Evolutionary conservation across 2,113 vertebrate genomes (phyloP).

Genomic region (Sinocyclocheilus anshuiensis): DNA sequence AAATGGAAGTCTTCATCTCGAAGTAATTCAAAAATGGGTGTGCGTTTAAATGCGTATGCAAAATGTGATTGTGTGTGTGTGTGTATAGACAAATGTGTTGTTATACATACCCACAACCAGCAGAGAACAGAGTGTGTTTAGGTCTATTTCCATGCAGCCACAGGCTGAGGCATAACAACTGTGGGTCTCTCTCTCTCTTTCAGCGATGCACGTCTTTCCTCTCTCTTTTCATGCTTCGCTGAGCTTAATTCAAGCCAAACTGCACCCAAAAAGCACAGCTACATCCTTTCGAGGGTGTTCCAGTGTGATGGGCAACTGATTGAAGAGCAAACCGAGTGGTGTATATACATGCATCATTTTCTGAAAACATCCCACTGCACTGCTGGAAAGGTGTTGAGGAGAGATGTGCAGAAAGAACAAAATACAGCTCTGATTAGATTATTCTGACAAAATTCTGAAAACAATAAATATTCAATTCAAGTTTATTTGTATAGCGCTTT

Average conservation of each 20-base stretch:
- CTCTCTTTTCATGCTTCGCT: conserved; percentile 11
- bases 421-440: background rate
- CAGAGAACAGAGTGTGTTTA: background rate
- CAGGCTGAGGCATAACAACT: conserved; percentile 24
- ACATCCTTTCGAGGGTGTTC: background rate
- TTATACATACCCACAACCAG: conserved; percentile 6
- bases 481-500: too few relatives aligned
- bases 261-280: background rate
- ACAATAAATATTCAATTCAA: too few relatives aligned
- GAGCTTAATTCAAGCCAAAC: conserved; percentile 20
- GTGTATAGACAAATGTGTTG: background rate
- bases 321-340: background rate
- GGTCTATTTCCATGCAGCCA: background rate
- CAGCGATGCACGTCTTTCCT: background rate
- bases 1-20: conserved; percentile 18
- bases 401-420: background rate
- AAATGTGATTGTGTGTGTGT: background rate
- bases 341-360: conserved; percentile 1
- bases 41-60: background rate
- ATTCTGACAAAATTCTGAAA: too few relatives aligned
- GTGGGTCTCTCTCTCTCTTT: conserved; percentile 12
- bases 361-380: conserved; percentile 1
- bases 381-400: background rate
- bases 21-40: conserved; percentile 3
- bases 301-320: conserved; percentile 14